Evolutionary conservation across 2,113 vertebrate genomes (phyloP).

Genomic region (Pollachius pollachius): DNA sequence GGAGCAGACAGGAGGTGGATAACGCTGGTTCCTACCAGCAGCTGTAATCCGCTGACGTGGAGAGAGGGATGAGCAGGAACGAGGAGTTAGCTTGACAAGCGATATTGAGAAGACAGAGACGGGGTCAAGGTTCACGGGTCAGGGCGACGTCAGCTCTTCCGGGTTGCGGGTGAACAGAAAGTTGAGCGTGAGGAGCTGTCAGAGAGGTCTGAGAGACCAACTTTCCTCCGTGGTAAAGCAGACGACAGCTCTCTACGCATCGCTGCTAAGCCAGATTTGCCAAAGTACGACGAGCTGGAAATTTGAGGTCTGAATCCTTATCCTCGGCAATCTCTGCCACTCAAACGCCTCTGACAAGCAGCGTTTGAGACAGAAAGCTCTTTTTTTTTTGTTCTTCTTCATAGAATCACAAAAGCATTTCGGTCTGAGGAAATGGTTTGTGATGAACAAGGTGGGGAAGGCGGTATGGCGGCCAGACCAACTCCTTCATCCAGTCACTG

Average conservation of each 20-base stretch:
- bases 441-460: conserved; percentile 42
- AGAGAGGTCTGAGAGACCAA: conserved; percentile 39
- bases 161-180: conserved; percentile 17
- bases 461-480: conserved; percentile 32
- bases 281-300: conserved; percentile 62
- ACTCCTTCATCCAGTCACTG: conserved; percentile 45
- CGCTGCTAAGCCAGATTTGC: conserved; percentile 77
- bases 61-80: too few species aligned
- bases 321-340: conserved; percentile 76
- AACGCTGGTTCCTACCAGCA: too few species aligned
- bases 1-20: too few species aligned
- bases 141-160: too few species aligned
- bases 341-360: conserved; percentile 69
- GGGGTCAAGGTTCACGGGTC: too few species aligned
- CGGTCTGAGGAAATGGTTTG: conserved; percentile 37
- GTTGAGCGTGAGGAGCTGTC: conserved; percentile 46
- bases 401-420: conserved; percentile 55
- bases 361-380: conserved; percentile 62
- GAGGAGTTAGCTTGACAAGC: too few species aligned
- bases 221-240: conserved; percentile 49
- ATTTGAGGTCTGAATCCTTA: conserved; percentile 73
- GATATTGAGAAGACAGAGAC: too few species aligned
- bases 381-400: conserved; percentile 51
- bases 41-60: too few species aligned
- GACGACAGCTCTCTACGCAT: conserved; percentile 72